Base-by-base conservation (phyloP, 2,888 invertebrate species). In the Tribolium freemani region DNA sequence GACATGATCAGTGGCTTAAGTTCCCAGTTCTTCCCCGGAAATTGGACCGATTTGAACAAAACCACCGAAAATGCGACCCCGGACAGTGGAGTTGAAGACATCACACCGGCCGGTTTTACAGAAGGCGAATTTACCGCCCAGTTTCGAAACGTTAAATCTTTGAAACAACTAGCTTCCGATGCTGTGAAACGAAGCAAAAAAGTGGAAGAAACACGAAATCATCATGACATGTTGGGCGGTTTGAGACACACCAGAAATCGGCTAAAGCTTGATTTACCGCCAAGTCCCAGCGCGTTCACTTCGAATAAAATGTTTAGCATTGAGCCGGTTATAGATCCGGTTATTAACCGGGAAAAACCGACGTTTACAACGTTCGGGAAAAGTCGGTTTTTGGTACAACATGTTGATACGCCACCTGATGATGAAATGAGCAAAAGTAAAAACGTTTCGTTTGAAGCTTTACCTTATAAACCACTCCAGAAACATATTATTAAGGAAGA, bases 11-110 rank as follows among this genome's bases (percentile, higher is more conserved):
- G 89, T 76, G 88, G 88, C 80, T 84, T 89, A 50, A 89, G 89
- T 72, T 92, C 92, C 82, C 92, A 93, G 86, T 93, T 93, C 87
- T 93, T 93, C 88, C 93, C 93, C 44, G 93, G 93, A 61, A 72
- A 75, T 50, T 84, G 84, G 83, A 45, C 85, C 78, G 48, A 85
- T 81, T 58, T 83, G 79, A 63, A 84, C 80, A 53, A 80, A 79
- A 77, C 69, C 75, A 82, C 84, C 30, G 85, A 85, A 46, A 87
- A 90, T 82, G 88, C 90, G 45, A 90, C 90, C 0, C 90, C 90
- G 0, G 89, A 81, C 9, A 84, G 83, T 13, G 91, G 91, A 13
- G 89, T 90, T 0, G 91, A 91, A 80, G 91, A 91, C 75, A 87
- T 90, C 48, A 90, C 90, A 0, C 90, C 78, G 26, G 79, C 79